Conservation (phyloP, 1,140 invertebrate species). For the Rhizoglyphus robini region DNA sequence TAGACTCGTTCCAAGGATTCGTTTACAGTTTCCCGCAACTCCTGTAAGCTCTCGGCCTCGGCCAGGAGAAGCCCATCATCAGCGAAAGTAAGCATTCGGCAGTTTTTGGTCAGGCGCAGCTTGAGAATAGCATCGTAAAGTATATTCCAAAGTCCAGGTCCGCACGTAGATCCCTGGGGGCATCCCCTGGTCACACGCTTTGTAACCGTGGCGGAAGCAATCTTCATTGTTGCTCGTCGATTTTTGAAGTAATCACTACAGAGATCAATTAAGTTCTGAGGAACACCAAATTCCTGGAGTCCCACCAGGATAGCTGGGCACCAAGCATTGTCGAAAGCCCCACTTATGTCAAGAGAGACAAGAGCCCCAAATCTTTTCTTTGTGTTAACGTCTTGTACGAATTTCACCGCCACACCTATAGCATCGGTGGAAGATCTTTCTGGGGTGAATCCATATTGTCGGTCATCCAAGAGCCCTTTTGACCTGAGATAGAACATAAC, state of each 20-base stretch:
- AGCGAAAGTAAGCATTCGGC: conserved; percentile 18
- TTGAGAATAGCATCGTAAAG: conserved; percentile 14
- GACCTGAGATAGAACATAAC: too few relatives aligned
- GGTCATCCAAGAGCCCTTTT: too few relatives aligned
- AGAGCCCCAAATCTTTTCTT: too few relatives aligned
- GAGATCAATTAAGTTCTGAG: background rate
- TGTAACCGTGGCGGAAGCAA: background rate
- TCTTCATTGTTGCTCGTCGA: background rate
- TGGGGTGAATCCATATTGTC: too few relatives aligned
- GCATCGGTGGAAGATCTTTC: too few relatives aligned
- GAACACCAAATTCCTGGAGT: background rate
- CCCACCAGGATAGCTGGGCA: background rate
- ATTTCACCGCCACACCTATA: too few relatives aligned
- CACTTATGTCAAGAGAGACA: conserved; percentile 7
- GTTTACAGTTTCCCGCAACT: background rate
- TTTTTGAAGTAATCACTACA: background rate
- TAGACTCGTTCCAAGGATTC: background rate
- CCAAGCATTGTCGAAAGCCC: conserved; percentile 17
- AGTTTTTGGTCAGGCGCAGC: conserved; percentile 1
- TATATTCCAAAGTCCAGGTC: conserved; percentile 21
- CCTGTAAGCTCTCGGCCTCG: background rate
- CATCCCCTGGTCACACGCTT: conserved; percentile 20
- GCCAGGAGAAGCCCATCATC: conserved; percentile 11
- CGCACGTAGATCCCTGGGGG: conserved; percentile 18
- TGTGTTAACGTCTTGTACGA: too few relatives aligned